Base-by-base conservation (phyloP, 2,888 invertebrate species). In the Apodemia zela region DNA sequence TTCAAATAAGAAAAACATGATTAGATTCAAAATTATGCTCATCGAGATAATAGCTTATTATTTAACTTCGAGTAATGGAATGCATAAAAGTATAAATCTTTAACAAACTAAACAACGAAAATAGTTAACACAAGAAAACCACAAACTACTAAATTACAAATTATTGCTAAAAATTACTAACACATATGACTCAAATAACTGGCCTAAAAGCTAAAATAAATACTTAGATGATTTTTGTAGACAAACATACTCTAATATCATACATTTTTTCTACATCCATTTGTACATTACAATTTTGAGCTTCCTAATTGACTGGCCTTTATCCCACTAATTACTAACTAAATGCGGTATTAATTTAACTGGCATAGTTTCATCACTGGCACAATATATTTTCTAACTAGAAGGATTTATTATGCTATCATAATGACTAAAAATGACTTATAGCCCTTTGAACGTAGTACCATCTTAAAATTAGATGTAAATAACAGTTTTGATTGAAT, bases 271-370 rank as follows among this genome's bases (percentile, higher is more conserved):
- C 73, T 77, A 42, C 72, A 71, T 71, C 77, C 73, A 80, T 88
- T 89, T 89, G 89, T 89, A 90, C 89, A 89, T 79, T 73, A 73
- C 62, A 81, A 89, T 89, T 89, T 90, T 87, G 89, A 89, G 89
- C 88, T 82, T 89, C 80, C 71, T 78, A 78, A 61, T 81, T 71
- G 76, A 90, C 90, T 90, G 90, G 90, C 90, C 90, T 76, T 69
- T 72, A 86, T 88, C 89, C 89, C 87, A 83, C 80, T 74, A 76
- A 68, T 75, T 69, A 54, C 25, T 77, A 79, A 78, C 80, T 83
- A 81, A 75, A 76, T 71, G 66, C 78, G 78, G 77, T 78, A 78
- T 75, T 71, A 73, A 60, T 68, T 66, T 68, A 72, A 76, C 76
- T 77, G 75, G 74, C 76, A 69, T 73, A 68, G 64, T 66, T 67